These are phyloP conservation scores for Actinemys pallida DNA, from an alignment of 2,113 vertebrate species.

Conservation along the genomic window DNA sequence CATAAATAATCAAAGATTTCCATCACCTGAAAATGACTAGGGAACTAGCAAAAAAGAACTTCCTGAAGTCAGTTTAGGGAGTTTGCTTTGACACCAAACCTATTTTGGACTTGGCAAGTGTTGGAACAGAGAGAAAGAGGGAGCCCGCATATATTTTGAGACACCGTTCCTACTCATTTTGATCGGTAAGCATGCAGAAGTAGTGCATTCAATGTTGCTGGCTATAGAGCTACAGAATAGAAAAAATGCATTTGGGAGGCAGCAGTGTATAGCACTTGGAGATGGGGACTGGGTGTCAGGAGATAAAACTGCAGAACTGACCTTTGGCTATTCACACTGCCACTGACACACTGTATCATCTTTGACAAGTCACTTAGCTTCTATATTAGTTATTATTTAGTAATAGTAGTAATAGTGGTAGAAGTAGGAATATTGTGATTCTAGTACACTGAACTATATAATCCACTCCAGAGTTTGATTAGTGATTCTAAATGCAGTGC, in stretches of 20 bases:
- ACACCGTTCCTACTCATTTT: neutral
- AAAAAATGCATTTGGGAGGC: neutral
- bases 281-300: neutral
- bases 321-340: neutral
- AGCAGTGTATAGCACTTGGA: neutral
- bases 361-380: neutral
- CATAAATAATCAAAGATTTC: conserved; percentile 20
- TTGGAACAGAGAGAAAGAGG: neutral
- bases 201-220: neutral
- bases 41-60: neutral
- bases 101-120: neutral
- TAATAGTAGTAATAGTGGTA: neutral
- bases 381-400: neutral
- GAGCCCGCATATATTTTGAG: neutral
- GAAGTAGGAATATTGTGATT: neutral
- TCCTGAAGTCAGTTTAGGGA: neutral
- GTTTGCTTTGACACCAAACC: neutral
- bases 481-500: neutral
- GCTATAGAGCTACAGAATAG: neutral
- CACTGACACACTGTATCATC: neutral
- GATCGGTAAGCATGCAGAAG: neutral
- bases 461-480: neutral
- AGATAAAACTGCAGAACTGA: neutral
- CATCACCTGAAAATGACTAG: conserved; percentile 37
- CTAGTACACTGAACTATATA: neutral